Percentiles rank a stretch among this genome's conserved stretches.
Conservation (phyloP, 2,113 vertebrate species). For the Dipodomys stephensi region DNA sequence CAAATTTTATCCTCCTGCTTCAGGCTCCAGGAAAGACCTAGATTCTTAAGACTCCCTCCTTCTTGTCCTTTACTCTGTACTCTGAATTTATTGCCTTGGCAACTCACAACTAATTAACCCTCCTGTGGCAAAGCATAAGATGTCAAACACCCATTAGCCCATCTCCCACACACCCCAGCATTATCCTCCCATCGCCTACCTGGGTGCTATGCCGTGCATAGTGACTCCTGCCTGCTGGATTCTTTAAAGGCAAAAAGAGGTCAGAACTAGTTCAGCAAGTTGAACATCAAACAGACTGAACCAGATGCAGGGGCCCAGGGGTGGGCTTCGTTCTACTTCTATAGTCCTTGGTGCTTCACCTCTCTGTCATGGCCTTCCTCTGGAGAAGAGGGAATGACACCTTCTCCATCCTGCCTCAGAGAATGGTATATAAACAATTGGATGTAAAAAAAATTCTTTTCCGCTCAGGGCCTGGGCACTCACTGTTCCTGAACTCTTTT, state of each 20-base stretch:
- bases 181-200: not conserved
- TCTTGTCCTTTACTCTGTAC: slow-evolving; percentile 5
- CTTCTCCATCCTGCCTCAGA: not conserved
- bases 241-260: slow-evolving; percentile 24
- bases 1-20: not conserved
- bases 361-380: not conserved
- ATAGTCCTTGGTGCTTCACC: not conserved
- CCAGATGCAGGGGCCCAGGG: not conserved
- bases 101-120: slow-evolving; percentile 52
- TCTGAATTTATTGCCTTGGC: slow-evolving; percentile 6
- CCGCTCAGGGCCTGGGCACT: too few relatives aligned
- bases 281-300: not conserved
- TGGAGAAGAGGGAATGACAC: not conserved
- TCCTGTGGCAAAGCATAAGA: not conserved
- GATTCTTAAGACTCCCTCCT: not conserved
- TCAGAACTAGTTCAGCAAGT: slow-evolving; percentile 63
- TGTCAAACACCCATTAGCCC: slow-evolving; percentile 4
- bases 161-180: not conserved
- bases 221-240: slow-evolving; percentile 66
- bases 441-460: not conserved
- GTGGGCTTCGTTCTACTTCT: not conserved
- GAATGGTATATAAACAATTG: not conserved
- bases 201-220: not conserved
- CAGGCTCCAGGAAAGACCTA: not conserved
- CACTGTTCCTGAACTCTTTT: too few relatives aligned